A percentile compares a stretch with the other conserved stretches of the same genome.
These are phyloP conservation scores for Matsumyia berberina DNA, from an alignment of 2,888 invertebrate genomes.

Conservation along the genomic window DNA sequence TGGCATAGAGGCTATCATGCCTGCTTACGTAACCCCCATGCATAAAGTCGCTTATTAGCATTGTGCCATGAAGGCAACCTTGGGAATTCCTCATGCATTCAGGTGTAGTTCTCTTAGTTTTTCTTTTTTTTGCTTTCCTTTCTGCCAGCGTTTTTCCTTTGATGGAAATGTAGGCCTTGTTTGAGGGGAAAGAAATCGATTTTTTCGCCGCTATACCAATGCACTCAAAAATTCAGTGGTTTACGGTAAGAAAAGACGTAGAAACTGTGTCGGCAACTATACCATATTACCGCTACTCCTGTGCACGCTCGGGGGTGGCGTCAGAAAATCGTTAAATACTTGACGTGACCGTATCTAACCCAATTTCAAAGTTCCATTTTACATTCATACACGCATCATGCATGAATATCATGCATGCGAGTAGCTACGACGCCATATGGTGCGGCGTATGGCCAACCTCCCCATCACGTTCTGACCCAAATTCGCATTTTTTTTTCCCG, in stretches of 20 bases:
- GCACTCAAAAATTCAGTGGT: constrained; percentile 48
- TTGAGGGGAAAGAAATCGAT: constrained; percentile 48
- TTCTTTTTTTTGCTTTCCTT: not conserved
- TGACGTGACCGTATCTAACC: constrained; percentile 52
- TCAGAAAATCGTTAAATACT: constrained; percentile 20
- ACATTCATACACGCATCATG: constrained; percentile 47
- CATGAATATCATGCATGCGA: constrained; percentile 23
- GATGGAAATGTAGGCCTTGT: constrained; percentile 43
- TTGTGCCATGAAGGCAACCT: constrained; percentile 62
- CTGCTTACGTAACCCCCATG: constrained; percentile 33
- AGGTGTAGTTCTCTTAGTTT: constrained; percentile 43
- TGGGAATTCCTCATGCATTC: constrained; percentile 60
- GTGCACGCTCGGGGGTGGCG: not conserved
- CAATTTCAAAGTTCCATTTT: constrained; percentile 53
- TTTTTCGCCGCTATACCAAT: constrained; percentile 22
- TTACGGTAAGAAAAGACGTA: constrained; percentile 14
- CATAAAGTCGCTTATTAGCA: constrained; percentile 60
- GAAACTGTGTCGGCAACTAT: not conserved
- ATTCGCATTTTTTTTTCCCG: not conserved
- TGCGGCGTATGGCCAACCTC: constrained; percentile 10
- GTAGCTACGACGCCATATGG: not conserved
- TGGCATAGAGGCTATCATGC: not conserved
- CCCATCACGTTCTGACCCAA: constrained; percentile 15
- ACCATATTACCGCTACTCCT: too few species aligned
- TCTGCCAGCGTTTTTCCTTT: not conserved